phyloP scores from a whole-genome alignment of 2,888 invertebrate genomes.

The Theretra japonica region DNA sequence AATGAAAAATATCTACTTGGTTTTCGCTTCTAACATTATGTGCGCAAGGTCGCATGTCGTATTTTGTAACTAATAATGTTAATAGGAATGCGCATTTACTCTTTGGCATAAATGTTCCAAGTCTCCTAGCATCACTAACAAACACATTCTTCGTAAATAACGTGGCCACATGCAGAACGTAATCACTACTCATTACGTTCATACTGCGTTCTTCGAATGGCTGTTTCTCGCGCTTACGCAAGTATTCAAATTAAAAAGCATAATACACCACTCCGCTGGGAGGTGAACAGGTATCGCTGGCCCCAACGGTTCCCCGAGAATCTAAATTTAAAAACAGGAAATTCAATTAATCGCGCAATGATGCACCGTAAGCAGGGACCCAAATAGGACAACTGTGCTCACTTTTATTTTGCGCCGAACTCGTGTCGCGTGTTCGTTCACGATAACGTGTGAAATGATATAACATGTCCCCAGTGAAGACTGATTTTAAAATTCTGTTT shows the following conservation, averaged over 20 bases:
- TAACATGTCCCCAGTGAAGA: conserved; percentile 63
- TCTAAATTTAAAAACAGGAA: conserved; percentile 81
- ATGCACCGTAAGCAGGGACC: conserved; percentile 78
- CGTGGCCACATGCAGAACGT: conserved; percentile 31
- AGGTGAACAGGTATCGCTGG: conserved; percentile 33
- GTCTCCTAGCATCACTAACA: conserved; percentile 40
- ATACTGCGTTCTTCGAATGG: conserved; percentile 10
- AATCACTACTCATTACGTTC: conserved; percentile 15
- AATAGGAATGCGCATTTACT: background rate
- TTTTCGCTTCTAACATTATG: conserved; percentile 2
- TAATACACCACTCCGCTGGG: background rate
- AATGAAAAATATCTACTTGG: background rate
- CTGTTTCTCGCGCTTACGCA: conserved; percentile 8
- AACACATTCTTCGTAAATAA: conserved; percentile 48
- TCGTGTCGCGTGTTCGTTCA: conserved; percentile 45
- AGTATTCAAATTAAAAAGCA: conserved; percentile 1
- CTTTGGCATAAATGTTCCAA: conserved; percentile 5
- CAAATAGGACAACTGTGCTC: conserved; percentile 74
- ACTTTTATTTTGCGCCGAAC: conserved; percentile 70
- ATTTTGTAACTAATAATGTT: conserved; percentile 1
- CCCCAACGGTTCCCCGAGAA: conserved; percentile 49
- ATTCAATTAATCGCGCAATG: conserved; percentile 79
- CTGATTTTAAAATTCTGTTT: conserved; percentile 61
- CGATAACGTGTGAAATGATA: conserved; percentile 26
- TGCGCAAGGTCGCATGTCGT: background rate